A percentile compares a stretch with the other conserved stretches of the same genome.
Conservation (phyloP, 1,140 invertebrate species). For the Goniozus legneri region DNA sequence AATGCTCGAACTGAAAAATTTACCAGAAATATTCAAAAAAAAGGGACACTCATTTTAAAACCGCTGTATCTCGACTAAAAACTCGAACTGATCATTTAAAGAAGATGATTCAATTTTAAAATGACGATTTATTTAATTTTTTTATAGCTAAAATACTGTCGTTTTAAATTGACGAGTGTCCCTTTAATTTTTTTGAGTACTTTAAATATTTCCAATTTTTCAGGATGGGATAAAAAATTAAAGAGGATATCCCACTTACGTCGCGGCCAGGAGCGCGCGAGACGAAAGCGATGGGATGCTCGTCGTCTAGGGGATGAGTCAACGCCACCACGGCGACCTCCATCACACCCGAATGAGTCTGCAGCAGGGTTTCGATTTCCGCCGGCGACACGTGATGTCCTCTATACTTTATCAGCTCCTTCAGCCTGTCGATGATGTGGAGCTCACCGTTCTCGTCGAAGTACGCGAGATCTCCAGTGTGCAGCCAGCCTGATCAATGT, state of each 20-base stretch:
- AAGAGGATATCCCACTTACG: slow-evolving; percentile 9
- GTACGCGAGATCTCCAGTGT: slow-evolving; percentile 59
- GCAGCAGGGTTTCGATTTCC: slow-evolving; percentile 60
- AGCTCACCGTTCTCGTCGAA: slow-evolving; percentile 52
- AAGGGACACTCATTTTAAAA: too few relatives aligned
- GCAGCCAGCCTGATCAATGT: slow-evolving; percentile 58
- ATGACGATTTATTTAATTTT: not conserved
- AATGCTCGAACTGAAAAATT: too few relatives aligned
- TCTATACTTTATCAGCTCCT: slow-evolving; percentile 63
- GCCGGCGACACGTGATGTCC: slow-evolving; percentile 58
- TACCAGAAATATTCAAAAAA: too few relatives aligned
- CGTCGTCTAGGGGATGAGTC: slow-evolving; percentile 53
- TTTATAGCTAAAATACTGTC: not conserved
- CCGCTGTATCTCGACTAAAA: too few relatives aligned
- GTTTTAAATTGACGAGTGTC: not conserved
- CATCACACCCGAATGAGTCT: slow-evolving; percentile 53
- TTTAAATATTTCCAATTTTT: not conserved
- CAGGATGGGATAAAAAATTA: not conserved
- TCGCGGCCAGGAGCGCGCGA: slow-evolving; percentile 16
- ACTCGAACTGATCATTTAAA: too few relatives aligned
- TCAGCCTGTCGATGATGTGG: slow-evolving; percentile 58
- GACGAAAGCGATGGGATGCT: slow-evolving; percentile 60
- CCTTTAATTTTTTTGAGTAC: too few relatives aligned
- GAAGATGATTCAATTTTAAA: not conserved
- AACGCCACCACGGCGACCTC: slow-evolving; percentile 63